Percentiles rank a stretch among this genome's conserved stretches.
Evolutionary conservation across 2,888 invertebrate genomes (phyloP).

Genomic region (Callimorpha dominula): DNA sequence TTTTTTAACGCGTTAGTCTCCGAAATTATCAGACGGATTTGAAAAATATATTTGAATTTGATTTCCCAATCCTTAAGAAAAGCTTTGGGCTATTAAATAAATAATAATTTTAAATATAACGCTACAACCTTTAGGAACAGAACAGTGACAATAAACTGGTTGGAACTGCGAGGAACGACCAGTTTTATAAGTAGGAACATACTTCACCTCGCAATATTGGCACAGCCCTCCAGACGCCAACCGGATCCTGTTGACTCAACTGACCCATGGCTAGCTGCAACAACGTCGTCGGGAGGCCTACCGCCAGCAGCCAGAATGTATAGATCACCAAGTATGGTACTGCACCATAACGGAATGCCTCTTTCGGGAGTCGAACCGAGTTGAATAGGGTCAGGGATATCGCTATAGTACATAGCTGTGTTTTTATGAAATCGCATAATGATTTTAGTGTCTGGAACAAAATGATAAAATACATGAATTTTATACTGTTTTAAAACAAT

Average conservation of each 20-base stretch:
- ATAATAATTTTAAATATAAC: not conserved
- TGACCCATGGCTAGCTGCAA: constrained; percentile 89
- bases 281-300: constrained; percentile 87
- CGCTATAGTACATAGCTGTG: constrained; percentile 86
- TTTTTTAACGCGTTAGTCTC: not conserved
- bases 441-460: constrained; percentile 76
- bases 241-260: constrained; percentile 89
- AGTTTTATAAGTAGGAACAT: not conserved
- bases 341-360: constrained; percentile 87
- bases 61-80: not conserved
- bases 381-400: constrained; percentile 88
- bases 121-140: not conserved
- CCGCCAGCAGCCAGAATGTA: constrained; percentile 84
- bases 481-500: too few relatives aligned
- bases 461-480: constrained; percentile 6
- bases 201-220: constrained; percentile 88
- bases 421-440: constrained; percentile 72
- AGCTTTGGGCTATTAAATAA: not conserved
- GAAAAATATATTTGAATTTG: not conserved
- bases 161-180: not conserved
- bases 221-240: constrained; percentile 89
- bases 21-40: not conserved
- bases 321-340: constrained; percentile 88
- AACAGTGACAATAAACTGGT: not conserved
- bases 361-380: constrained; percentile 87